Evolutionary conservation across 2,888 invertebrate genomes (phyloP).

Genomic region (Hermaeophaga mercurialis): DNA sequence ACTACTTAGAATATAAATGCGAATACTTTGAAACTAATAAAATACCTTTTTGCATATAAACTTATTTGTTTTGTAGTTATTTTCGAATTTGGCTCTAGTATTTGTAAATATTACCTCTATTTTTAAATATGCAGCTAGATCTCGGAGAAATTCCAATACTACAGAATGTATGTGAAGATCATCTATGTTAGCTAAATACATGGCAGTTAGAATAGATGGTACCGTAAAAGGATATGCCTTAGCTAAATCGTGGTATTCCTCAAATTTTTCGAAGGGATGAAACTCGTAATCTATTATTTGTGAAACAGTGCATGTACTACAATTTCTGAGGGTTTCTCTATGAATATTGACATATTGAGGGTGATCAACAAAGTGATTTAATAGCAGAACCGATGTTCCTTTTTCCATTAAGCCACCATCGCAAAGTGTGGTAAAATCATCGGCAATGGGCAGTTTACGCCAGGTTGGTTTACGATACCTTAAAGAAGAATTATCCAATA

Average conservation of each 20-base stretch:
- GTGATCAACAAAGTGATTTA: constrained; percentile 1
- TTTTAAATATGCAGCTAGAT: constrained; percentile 2
- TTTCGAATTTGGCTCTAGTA: no score
- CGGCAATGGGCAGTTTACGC: background rate
- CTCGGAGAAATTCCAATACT: background rate
- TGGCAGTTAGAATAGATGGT: background rate
- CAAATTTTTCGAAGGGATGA: background rate
- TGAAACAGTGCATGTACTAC: background rate
- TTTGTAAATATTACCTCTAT: constrained; percentile 11
- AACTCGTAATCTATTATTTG: background rate
- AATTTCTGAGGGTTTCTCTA: background rate
- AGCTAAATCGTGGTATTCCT: background rate
- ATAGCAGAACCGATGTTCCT: background rate
- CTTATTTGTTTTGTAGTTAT: no score
- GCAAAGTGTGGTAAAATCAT: background rate
- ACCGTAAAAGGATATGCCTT: background rate
- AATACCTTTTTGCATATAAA: no score
- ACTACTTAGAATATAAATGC: no score
- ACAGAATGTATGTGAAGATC: background rate
- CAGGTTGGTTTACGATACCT: constrained; percentile 7
- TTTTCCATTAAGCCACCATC: constrained; percentile 4
- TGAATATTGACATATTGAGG: constrained; percentile 5
- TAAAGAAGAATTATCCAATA: background rate
- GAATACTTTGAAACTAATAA: no score
- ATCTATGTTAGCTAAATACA: constrained; percentile 13